phyloP scores from a whole-genome alignment of 2,888 invertebrate genomes.

The Lithosia quadra region DNA sequence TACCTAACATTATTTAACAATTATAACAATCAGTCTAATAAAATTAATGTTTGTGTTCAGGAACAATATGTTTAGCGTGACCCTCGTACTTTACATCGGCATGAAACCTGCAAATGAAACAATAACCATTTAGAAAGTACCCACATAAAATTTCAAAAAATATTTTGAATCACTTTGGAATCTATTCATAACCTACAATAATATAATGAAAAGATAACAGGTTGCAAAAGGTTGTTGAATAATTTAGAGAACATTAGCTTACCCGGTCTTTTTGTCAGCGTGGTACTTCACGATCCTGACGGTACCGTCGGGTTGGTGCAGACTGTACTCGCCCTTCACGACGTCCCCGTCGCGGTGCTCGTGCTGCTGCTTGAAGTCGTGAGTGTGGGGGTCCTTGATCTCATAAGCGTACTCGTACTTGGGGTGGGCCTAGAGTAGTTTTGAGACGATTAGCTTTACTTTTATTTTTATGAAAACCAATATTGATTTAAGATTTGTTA shows the following conservation, averaged over 20 bases:
- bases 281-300: conserved; percentile 76
- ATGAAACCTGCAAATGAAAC: conserved; percentile 42
- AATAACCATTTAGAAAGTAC: no score
- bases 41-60: conserved; percentile 42
- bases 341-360: conserved; percentile 65
- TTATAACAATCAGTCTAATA: background rate
- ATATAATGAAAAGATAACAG: background rate
- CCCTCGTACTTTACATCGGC: conserved; percentile 48
- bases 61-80: conserved; percentile 43
- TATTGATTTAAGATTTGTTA: no score
- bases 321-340: conserved; percentile 75
- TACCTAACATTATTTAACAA: conserved; percentile 4
- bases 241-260: no score
- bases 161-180: background rate
- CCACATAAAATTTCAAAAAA: background rate
- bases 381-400: conserved; percentile 77
- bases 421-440: conserved; percentile 62
- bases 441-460: no score
- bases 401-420: conserved; percentile 79
- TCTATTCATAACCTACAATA: background rate
- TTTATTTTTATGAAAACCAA: no score
- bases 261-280: conserved; percentile 60
- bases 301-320: conserved; percentile 79
- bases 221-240: background rate
- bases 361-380: conserved; percentile 72